Percentiles rank a stretch among this genome's conserved stretches.
phyloP scores from a whole-genome alignment of 2,797 vertebrate species.

The Picus viridis region DNA sequence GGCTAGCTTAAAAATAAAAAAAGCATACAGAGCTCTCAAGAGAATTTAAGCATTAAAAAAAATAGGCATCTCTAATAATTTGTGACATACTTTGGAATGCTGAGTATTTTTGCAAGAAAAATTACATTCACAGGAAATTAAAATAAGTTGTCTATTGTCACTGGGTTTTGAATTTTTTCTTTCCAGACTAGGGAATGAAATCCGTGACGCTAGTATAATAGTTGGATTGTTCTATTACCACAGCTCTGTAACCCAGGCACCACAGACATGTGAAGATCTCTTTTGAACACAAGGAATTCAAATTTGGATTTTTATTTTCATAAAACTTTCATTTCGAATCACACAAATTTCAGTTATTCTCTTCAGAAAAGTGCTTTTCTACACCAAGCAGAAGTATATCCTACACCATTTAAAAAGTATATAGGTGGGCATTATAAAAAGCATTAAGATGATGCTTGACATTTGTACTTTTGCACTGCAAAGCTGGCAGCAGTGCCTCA shows the following conservation, averaged over 20 bases:
- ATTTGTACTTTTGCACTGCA: conserved; percentile 8
- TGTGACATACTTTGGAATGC: not conserved
- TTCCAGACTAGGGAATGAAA: not conserved
- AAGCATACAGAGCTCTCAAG: not conserved
- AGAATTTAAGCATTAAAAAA: not conserved
- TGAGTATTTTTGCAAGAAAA: conserved; percentile 14
- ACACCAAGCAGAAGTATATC: not conserved
- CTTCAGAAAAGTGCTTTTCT: not conserved
- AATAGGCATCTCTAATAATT: not conserved
- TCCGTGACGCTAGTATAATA: not conserved
- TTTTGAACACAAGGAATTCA: not conserved
- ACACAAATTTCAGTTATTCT: not conserved
- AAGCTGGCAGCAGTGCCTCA: conserved; percentile 13
- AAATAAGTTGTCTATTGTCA: not conserved
- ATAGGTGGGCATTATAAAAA: conserved; percentile 2
- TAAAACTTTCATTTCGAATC: not conserved
- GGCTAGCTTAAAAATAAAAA: not conserved
- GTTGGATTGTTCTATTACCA: not conserved
- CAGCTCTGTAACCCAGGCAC: not conserved
- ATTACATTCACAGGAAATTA: not conserved
- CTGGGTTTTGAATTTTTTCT: not conserved
- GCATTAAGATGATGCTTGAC: not conserved
- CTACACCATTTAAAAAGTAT: not conserved
- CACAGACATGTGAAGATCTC: not conserved
- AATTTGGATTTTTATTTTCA: not conserved